Conservation (phyloP, 2,888 invertebrate species). For the Galerucella pusilla region DNA sequence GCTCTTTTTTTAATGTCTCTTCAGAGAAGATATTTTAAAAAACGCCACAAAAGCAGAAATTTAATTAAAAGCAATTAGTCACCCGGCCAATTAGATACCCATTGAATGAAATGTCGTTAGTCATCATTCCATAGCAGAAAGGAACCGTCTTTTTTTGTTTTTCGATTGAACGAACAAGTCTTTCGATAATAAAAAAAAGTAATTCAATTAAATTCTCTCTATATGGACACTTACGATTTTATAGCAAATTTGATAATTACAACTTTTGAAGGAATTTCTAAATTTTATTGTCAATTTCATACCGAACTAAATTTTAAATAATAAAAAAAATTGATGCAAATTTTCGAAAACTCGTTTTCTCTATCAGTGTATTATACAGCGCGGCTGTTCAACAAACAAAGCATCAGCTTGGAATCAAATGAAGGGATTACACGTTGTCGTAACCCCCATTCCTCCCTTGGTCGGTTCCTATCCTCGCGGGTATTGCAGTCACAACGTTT, state of each 20-base stretch:
- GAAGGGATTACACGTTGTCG: slow-evolving; percentile 18
- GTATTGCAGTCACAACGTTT: slow-evolving; percentile 13
- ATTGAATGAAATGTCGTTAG: slow-evolving; percentile 34
- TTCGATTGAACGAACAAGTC: slow-evolving; percentile 18
- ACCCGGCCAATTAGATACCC: slow-evolving; percentile 33
- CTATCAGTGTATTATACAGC: background rate
- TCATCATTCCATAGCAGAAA: slow-evolving; percentile 33
- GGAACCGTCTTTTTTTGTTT: slow-evolving; percentile 23
- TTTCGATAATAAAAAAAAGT: slow-evolving; percentile 11
- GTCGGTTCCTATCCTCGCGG: slow-evolving; percentile 5
- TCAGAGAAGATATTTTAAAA: background rate
- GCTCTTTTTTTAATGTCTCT: background rate
- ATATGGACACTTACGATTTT: slow-evolving; percentile 13
- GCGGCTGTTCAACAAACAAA: background rate
- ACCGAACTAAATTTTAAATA: background rate
- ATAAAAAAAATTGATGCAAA: background rate
- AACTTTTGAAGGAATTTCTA: background rate
- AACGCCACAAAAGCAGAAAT: slow-evolving; percentile 25
- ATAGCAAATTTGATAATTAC: slow-evolving; percentile 9
- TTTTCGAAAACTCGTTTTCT: background rate
- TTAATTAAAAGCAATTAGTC: slow-evolving; percentile 35
- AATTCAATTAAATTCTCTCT: slow-evolving; percentile 24
- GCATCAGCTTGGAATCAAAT: slow-evolving; percentile 13
- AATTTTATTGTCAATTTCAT: background rate
- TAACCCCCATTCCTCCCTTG: slow-evolving; percentile 2